Base-by-base conservation (phyloP, 1,140 invertebrate species). In the Eupeodes corollae region DNA sequence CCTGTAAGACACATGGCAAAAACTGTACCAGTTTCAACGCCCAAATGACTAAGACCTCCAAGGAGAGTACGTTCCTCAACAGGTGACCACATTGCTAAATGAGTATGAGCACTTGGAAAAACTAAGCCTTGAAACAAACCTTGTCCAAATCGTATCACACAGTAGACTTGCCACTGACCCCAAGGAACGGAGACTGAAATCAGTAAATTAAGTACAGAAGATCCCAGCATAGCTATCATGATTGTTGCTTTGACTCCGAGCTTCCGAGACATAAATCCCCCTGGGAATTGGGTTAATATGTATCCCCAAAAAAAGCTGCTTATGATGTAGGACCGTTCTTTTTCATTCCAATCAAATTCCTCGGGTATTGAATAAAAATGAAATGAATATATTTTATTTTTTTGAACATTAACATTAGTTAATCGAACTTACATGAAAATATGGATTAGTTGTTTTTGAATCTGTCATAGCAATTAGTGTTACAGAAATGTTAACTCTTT, bases 41-140 rank as follows among this genome's bases (percentile, higher is more conserved):
- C 80, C 61, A 71, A 73, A 62, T 78, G 75, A n/a, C 78, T 68
- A 31, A 76, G 70, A 2, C 76, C 73, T 31, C 67, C 68, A 26
- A 75, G 61, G 14, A 70, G 62, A 2, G 74, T 74, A 33, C 75
- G 59, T 62, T 80, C 78, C n/a, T 69, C 56, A 3, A 59, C 55
- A 1, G 78, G 78, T 10, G 71, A 41, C 88, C 88, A 92, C 58
- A 83, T 82, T 0, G 84, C 79, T 44, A 90, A 70, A 5, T 90
- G 62, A 0, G 79, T 79, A 57, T 91, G 86, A 11, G 84, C 73
- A 40, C 78, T 75, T 0, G 88, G 88, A 57, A 84, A 82, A 16
- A 85, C 73, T 6, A 84, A 75, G 15, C 88, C 88, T 70, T 91
- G 79, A 38, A 69, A 72, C 1, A 91, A 60, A 1, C 89, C 88